Base-by-base conservation (phyloP, 2,113 vertebrate species). In the Halichoeres trimaculatus region DNA sequence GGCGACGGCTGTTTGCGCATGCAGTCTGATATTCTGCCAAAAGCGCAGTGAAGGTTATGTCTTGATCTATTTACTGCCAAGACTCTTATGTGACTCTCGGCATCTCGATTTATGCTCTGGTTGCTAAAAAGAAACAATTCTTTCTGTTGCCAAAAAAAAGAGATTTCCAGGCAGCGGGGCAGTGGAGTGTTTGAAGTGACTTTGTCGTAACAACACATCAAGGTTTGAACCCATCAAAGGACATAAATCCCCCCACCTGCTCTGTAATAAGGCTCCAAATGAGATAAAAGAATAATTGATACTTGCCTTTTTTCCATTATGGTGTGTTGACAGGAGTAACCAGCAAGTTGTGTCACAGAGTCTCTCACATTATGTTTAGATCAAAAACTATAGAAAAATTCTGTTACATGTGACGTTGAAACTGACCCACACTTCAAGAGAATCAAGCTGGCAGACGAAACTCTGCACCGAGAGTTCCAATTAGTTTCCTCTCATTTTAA, bases 61-160 rank as follows among this genome's bases (percentile, higher is more conserved):
- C 85, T 89, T 78, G 65, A 85, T 83, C 54, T 75, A 77, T 89
- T 76, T 81, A 66, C 81, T 75, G 71, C 61, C 71, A 75, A 76
- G 52, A 75, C 73, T 47, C 59, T 77, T 66, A 50, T 36, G 63
- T 71, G 66, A 69, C 66, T 62, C 17, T 22, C 71, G 16, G 67
- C 47, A 35, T 74, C 54, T 58, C 40, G 0, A 54, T 77, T 87
- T 69, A 72, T 45, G 73, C 64, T 56, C 67, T 52, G 64, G 19
- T 61, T 64, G 74, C 41, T 45, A 20, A 35, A 76, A 76, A 80
- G 70, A 79, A 70, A 51, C 17, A 10, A 24, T 67, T 47, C 16
- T 40, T 3, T 23, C 61, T 4, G 0, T 36, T 68, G 61, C 59
- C 78, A 79, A 67, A 35, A 79, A 67, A 34, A 56, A 61, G 12